A percentile compares a stretch with the other conserved stretches of the same genome.
Evolutionary conservation across 2,797 vertebrate species (phyloP).

Genomic region (Acropternis orthonyx): DNA sequence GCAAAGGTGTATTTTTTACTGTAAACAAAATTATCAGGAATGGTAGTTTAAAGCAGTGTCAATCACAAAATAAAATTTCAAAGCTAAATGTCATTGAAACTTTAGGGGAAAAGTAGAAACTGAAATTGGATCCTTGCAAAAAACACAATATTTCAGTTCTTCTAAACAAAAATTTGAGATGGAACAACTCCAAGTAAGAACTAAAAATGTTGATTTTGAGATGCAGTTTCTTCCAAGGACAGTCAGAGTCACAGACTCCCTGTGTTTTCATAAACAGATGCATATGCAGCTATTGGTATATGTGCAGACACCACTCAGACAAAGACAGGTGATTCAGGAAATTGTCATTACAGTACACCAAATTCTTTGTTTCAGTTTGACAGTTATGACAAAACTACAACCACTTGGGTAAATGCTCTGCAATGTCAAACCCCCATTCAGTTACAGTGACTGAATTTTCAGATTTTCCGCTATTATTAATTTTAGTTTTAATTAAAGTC

Average conservation of each 20-base stretch:
- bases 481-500: conserved; percentile 36
- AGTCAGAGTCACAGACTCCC: not conserved
- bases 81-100: not conserved
- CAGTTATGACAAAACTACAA: not conserved
- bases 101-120: not conserved
- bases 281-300: not conserved
- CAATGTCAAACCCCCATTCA: conserved; percentile 16
- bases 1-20: not conserved
- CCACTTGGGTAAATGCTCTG: not conserved
- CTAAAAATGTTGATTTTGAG: not conserved
- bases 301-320: not conserved
- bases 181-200: not conserved
- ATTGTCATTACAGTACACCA: not conserved
- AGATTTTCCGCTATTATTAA: conserved; percentile 15
- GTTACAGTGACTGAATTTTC: not conserved
- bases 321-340: not conserved
- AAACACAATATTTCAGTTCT: not conserved
- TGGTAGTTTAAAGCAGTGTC: not conserved
- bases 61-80: not conserved
- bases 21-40: not conserved
- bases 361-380: not conserved
- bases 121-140: not conserved
- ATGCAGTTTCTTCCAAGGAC: not conserved
- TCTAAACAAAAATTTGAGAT: not conserved
- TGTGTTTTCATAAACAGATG: not conserved